A percentile compares a stretch with the other conserved stretches of the same genome.
These are phyloP conservation scores for Triops cancriformis DNA, from an alignment of 1,140 invertebrate species.

Conservation along the genomic window DNA sequence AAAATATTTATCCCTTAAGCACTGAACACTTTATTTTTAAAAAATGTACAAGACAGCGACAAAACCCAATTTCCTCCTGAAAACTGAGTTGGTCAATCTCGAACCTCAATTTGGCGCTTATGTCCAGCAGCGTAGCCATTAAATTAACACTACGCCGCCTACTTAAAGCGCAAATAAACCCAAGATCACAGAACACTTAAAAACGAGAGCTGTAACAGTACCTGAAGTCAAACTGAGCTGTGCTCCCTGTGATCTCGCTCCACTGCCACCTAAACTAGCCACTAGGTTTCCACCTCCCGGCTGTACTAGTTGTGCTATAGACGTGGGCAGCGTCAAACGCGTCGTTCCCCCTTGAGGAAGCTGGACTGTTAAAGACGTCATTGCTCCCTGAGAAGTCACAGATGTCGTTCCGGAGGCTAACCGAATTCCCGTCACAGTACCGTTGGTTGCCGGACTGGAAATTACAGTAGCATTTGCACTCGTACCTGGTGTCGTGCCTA, in stretches of 20 bases:
- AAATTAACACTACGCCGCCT: background rate
- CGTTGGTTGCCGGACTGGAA: background rate
- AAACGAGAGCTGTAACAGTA: background rate
- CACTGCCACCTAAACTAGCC: background rate
- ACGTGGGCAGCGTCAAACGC: background rate
- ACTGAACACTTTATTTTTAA: too few species aligned
- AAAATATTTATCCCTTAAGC: too few species aligned
- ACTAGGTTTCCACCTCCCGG: background rate
- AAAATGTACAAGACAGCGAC: background rate
- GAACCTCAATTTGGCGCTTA: background rate
- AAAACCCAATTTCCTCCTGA: background rate
- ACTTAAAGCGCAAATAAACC: background rate
- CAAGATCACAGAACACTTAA: background rate
- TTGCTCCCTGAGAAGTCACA: background rate
- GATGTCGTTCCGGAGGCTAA: background rate
- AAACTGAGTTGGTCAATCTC: background rate
- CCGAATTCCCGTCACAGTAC: background rate
- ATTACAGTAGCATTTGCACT: background rate
- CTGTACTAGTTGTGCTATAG: conserved; percentile 10
- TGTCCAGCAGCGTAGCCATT: background rate
- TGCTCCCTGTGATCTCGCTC: background rate
- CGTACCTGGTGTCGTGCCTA: background rate
- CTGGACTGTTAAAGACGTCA: background rate
- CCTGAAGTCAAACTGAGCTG: background rate
- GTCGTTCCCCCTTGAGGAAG: background rate